Conservation (phyloP, 2,888 invertebrate genomes). For the Pterostichus madidus region DNA sequence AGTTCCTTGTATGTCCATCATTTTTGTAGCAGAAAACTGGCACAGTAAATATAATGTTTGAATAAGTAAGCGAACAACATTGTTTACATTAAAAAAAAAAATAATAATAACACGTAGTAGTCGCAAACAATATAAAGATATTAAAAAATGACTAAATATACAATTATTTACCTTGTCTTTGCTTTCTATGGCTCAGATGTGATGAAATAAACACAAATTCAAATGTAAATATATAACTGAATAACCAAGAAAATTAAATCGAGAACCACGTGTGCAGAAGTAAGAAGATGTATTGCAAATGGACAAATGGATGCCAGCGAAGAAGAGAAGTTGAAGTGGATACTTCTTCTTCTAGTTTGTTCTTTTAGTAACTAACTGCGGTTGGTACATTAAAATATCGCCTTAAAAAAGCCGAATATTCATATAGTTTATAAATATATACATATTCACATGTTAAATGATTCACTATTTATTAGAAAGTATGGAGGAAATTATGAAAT, state of each 20-base stretch:
- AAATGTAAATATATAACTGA: neutral
- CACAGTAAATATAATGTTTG: no score
- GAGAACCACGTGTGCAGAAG: neutral
- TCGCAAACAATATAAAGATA: neutral
- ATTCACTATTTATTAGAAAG: no score
- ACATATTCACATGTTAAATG: neutral
- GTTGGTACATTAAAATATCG: no score
- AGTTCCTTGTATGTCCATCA: neutral
- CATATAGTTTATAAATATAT: neutral
- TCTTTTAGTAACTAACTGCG: neutral
- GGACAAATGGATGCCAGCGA: neutral
- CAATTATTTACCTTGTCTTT: neutral
- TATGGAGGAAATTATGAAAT: no score
- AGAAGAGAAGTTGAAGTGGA: neutral
- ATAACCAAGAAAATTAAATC: neutral
- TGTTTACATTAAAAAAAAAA: no score
- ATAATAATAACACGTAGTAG: neutral
- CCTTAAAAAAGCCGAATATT: no score
- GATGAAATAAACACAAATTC: neutral
- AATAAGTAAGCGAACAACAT: no score
- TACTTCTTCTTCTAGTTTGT: neutral
- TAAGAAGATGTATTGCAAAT: slow-evolving; percentile 11
- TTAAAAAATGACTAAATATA: neutral
- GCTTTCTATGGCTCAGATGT: neutral
- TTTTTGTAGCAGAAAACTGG: neutral